Evolutionary conservation across 2,113 vertebrate species (phyloP).

Genomic region (Planiliza haematocheilus): DNA sequence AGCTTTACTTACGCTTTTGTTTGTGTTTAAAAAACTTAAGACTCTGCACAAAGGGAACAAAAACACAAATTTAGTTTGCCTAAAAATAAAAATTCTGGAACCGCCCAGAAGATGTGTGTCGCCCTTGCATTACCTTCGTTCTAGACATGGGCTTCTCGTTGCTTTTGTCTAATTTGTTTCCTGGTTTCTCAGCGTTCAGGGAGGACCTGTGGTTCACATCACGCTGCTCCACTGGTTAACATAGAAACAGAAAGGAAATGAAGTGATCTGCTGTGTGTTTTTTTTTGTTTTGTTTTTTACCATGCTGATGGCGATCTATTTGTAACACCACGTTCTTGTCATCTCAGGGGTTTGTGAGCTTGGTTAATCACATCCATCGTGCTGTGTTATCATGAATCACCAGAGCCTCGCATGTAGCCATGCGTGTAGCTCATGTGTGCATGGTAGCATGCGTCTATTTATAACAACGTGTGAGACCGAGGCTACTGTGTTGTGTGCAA

Average conservation of each 20-base stretch:
- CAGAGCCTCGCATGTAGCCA: too few relatives aligned
- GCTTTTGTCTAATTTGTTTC: constrained; percentile 49
- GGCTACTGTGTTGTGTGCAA: constrained; percentile 16
- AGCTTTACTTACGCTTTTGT: constrained; percentile 72
- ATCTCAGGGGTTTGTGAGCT: neutral
- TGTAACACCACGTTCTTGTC: too few relatives aligned
- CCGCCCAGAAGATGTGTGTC: rapidly evolving
- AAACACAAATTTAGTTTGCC: neutral
- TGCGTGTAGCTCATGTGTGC: too few relatives aligned
- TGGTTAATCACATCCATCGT: neutral
- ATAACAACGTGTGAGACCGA: constrained; percentile 8
- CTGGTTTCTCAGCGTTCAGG: constrained; percentile 12
- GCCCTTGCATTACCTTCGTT: constrained; percentile 65
- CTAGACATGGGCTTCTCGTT: constrained; percentile 64
- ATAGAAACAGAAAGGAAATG: constrained; percentile 1
- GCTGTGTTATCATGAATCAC: too few relatives aligned
- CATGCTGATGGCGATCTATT: neutral
- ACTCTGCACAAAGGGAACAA: constrained; percentile 66
- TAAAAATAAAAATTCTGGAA: neutral
- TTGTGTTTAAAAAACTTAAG: constrained; percentile 77
- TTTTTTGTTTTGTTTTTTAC: neutral
- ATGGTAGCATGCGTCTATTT: neutral
- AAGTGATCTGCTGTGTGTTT: too few relatives aligned
- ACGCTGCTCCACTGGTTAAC: constrained; percentile 28
- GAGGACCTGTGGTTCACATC: constrained; percentile 14